phyloP scores from a whole-genome alignment of 2,113 vertebrate genomes.

The Herpailurus yagouaroundi region DNA sequence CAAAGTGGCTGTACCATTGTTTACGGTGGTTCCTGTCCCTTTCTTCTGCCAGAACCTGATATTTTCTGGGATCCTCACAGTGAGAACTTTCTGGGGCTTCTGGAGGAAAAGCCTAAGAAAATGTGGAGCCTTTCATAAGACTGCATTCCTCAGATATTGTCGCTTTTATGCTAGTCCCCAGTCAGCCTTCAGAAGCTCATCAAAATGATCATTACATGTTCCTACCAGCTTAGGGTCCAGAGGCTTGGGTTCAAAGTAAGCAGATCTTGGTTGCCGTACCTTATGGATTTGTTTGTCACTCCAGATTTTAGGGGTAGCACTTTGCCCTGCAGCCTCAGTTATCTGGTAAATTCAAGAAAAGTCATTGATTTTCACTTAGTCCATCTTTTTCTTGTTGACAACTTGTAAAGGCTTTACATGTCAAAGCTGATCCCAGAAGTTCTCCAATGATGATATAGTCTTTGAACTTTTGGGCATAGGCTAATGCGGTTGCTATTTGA shows the following conservation, averaged over 20 bases:
- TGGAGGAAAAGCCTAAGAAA: background rate
- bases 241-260: background rate
- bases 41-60: background rate
- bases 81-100: background rate
- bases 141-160: background rate
- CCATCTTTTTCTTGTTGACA: background rate
- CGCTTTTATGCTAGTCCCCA: background rate
- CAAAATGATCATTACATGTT: background rate
- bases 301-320: background rate
- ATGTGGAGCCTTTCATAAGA: background rate
- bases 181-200: background rate
- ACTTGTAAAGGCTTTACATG: background rate
- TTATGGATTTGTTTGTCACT: background rate
- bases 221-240: background rate
- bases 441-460: background rate
- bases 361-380: background rate
- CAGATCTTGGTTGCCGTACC: background rate
- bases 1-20: background rate
- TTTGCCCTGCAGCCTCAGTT: background rate
- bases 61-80: background rate
- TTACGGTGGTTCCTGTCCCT: background rate
- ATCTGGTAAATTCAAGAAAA: background rate
- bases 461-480: background rate
- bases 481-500: background rate
- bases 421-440: background rate